Percentiles rank a stretch among this genome's conserved stretches.
Evolutionary conservation across 2,797 vertebrate species (phyloP).

Genomic region (Microctenopoma stevenorrisi): DNA sequence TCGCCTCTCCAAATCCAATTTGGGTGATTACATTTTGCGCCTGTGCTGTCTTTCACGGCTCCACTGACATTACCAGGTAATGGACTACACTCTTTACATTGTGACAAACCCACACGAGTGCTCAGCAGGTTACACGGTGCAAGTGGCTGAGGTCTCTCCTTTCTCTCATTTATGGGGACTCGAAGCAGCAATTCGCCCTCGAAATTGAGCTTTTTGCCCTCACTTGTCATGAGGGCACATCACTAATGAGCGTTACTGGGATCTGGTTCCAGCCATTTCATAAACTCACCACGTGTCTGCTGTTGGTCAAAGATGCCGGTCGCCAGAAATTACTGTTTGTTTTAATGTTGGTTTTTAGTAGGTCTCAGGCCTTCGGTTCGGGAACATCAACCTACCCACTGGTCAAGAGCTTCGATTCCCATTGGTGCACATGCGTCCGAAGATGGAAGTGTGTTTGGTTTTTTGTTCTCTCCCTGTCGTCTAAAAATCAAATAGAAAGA

Average conservation of each 20-base stretch:
- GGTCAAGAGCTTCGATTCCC: neutral
- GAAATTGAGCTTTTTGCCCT: conserved; percentile 70
- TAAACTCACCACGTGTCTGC: conserved; percentile 24
- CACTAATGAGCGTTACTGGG: conserved; percentile 43
- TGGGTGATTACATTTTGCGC: conserved; percentile 67
- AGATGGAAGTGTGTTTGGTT: neutral
- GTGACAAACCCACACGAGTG: conserved; percentile 36
- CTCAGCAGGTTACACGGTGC: conserved; percentile 49
- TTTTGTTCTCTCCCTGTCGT: too few species aligned
- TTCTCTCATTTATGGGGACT: conserved; percentile 37
- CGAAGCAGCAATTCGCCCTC: conserved; percentile 61
- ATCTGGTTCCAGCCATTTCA: conserved; percentile 24
- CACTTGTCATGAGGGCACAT: conserved; percentile 44
- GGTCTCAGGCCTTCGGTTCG: neutral
- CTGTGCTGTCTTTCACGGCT: conserved; percentile 37
- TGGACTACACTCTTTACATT: conserved; percentile 68
- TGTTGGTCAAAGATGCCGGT: conserved; percentile 13
- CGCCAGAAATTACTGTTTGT: conserved; percentile 31
- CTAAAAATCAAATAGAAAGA: too few species aligned
- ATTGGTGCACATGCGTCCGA: neutral
- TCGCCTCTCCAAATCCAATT: conserved; percentile 75
- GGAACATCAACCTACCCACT: neutral
- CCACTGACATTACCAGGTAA: conserved; percentile 64
- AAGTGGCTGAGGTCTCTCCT: conserved; percentile 23
- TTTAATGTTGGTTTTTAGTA: too few species aligned